Conservation (phyloP, 92 coral and sea anemone genomes). For the Heliopora coerulea region DNA sequence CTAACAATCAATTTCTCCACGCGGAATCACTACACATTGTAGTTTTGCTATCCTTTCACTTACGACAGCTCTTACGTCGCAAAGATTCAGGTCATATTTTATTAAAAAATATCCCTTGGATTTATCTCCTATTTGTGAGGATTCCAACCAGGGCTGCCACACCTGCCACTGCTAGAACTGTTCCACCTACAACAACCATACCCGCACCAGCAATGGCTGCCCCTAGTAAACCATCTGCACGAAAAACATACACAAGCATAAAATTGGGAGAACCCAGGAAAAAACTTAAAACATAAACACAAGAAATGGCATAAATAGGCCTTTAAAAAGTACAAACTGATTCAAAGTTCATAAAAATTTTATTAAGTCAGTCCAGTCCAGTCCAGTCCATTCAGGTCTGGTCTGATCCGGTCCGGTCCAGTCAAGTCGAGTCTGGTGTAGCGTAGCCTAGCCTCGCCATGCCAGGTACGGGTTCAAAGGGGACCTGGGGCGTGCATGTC, state of each 20-base stretch:
- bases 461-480: too few species aligned
- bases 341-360: too few species aligned
- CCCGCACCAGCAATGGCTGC: conserved; percentile 78
- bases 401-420: too few species aligned
- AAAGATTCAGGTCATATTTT: background rate
- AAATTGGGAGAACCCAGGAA: background rate
- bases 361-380: too few species aligned
- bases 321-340: too few species aligned
- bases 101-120: background rate
- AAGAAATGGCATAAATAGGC: too few species aligned
- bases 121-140: conserved; percentile 23
- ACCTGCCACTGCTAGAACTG: conserved; percentile 54
- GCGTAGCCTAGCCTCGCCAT: too few species aligned
- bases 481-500: too few species aligned
- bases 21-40: background rate
- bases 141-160: conserved; percentile 39
- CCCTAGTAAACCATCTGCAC: conserved; percentile 76
- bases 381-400: too few species aligned
- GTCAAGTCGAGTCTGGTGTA: too few species aligned
- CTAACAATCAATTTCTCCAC: too few species aligned
- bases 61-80: background rate
- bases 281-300: background rate
- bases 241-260: background rate
- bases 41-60: background rate
- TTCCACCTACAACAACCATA: conserved; percentile 77